These are phyloP conservation scores for Deilephila elpenor DNA, from an alignment of 2,888 invertebrate genomes.

Conservation along the genomic window DNA sequence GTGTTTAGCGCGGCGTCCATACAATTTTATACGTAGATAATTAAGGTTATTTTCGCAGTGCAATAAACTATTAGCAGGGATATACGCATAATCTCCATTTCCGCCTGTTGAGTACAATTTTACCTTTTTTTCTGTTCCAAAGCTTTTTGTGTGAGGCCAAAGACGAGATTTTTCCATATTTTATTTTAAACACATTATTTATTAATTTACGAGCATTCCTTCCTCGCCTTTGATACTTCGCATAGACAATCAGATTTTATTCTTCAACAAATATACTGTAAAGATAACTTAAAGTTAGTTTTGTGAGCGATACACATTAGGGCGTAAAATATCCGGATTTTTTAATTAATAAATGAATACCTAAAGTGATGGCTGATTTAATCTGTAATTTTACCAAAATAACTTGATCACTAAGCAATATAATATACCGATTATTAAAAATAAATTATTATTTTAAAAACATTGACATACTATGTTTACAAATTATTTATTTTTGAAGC, in stretches of 20 bases:
- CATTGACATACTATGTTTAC: not conserved
- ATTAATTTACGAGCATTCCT: constrained; percentile 58
- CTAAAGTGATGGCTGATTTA: not conserved
- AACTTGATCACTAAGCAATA: too few relatives aligned
- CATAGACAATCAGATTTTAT: constrained; percentile 45
- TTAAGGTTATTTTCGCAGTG: constrained; percentile 58
- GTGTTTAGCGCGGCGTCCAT: not conserved
- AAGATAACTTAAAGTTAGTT: not conserved
- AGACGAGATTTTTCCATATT: constrained; percentile 62
- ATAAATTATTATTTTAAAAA: not conserved
- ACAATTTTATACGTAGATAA: constrained; percentile 28
- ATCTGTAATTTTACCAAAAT: too few relatives aligned
- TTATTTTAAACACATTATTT: constrained; percentile 49
- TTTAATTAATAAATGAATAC: too few relatives aligned
- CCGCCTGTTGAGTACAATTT: constrained; percentile 76
- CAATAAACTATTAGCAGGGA: constrained; percentile 52
- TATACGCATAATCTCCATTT: constrained; percentile 35
- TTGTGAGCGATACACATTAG: not conserved
- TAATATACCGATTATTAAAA: too few relatives aligned
- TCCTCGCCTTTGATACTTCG: constrained; percentile 46
- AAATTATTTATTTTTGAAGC: not conserved
- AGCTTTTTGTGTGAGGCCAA: constrained; percentile 68
- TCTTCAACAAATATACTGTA: constrained; percentile 4
- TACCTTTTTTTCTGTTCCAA: constrained; percentile 59
- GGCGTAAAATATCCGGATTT: not conserved